A percentile compares a stretch with the other conserved stretches of the same genome.
These are phyloP conservation scores for Drosophila prosaltans DNA, from an alignment of 1,140 invertebrate species.

Conservation along the genomic window DNA sequence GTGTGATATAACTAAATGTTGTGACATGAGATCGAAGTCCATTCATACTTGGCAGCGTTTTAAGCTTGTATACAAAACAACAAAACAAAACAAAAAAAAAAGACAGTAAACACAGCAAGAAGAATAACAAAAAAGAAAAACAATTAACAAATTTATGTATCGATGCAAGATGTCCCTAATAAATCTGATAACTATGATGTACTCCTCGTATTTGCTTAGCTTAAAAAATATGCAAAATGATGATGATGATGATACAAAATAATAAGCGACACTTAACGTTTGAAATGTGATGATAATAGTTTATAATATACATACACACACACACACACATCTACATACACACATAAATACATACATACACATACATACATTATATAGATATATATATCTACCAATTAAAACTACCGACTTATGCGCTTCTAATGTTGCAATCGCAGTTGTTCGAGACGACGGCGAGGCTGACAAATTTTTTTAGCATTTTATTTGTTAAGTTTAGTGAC, in stretches of 20 bases:
- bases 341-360: constrained; percentile 15
- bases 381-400: constrained; percentile 39
- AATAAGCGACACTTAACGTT: constrained; percentile 71
- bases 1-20: constrained; percentile 23
- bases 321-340: constrained; percentile 35
- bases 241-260: constrained; percentile 28
- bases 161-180: not conserved
- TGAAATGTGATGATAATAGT: constrained; percentile 81
- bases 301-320: constrained; percentile 69
- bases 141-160: not conserved
- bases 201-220: constrained; percentile 78
- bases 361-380: constrained; percentile 21
- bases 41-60: constrained; percentile 62
- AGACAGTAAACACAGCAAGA: not conserved
- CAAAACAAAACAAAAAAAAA: not conserved
- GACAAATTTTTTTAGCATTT: constrained; percentile 74
- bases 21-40: constrained; percentile 37
- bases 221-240: constrained; percentile 56
- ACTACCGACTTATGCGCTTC: constrained; percentile 63
- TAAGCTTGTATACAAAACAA: constrained; percentile 68
- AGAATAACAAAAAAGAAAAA: not conserved
- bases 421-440: constrained; percentile 45
- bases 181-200: constrained; percentile 41
- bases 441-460: constrained; percentile 63
- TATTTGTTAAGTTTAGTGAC: constrained; percentile 79